Evolutionary conservation across 1,140 invertebrate species (phyloP).

Genomic region (Micrasema longulum): DNA sequence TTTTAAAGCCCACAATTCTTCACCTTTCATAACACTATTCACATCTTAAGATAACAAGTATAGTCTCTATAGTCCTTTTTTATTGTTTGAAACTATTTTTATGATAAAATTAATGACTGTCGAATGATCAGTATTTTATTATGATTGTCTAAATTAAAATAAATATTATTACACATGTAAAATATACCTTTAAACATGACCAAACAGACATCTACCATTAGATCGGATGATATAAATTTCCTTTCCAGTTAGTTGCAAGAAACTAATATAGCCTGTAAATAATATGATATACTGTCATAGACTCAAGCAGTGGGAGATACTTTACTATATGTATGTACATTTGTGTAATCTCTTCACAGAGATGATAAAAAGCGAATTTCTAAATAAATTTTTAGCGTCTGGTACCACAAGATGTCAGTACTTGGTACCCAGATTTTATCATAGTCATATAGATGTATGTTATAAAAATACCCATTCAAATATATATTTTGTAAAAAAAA

Average conservation of each 20-base stretch:
- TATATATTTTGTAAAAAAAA: constrained; percentile 55
- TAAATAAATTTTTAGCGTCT: constrained; percentile 54
- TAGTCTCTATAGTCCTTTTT: too few species aligned
- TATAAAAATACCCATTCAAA: constrained; percentile 53
- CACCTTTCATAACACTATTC: too few species aligned
- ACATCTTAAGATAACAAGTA: too few species aligned
- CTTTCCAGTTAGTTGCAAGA: not conserved
- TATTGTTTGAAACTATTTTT: too few species aligned
- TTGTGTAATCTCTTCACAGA: constrained; percentile 40
- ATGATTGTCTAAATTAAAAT: not conserved
- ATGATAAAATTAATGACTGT: too few species aligned
- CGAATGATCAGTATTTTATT: not conserved
- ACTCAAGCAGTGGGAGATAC: constrained; percentile 30
- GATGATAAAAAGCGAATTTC: constrained; percentile 54
- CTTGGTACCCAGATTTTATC: constrained; percentile 54
- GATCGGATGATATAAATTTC: not conserved
- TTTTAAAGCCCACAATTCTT: too few species aligned
- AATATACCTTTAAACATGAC: constrained; percentile 2
- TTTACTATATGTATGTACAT: constrained; percentile 40
- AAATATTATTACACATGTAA: not conserved
- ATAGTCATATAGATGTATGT: constrained; percentile 51
- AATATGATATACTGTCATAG: constrained; percentile 9
- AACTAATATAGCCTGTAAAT: constrained; percentile 11
- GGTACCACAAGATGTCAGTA: constrained; percentile 54
- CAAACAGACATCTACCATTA: too few species aligned